phyloP scores from a whole-genome alignment of 2,888 invertebrate genomes.

The Pristionchus maxplancki region DNA sequence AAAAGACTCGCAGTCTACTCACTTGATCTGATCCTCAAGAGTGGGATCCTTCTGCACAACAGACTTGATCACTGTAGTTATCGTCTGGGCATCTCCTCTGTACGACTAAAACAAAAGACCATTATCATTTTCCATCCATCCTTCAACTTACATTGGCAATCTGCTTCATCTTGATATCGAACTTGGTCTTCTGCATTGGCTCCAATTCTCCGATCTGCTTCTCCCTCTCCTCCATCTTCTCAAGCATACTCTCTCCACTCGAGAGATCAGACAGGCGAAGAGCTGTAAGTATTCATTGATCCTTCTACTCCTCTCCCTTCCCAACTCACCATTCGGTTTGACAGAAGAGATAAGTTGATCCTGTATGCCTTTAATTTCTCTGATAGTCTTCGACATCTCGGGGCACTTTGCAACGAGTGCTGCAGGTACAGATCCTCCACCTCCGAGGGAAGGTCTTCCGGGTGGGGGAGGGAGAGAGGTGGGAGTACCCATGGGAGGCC shows the following conservation, averaged over 20 bases:
- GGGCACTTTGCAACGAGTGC: conserved; percentile 1
- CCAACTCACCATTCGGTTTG: conserved; percentile 28
- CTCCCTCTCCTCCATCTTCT: conserved; percentile 52
- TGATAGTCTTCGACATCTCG: conserved; percentile 29
- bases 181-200: neutral
- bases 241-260: conserved; percentile 30
- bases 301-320: neutral
- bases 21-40: conserved; percentile 39
- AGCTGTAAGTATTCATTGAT: neutral
- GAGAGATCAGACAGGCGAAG: conserved; percentile 44
- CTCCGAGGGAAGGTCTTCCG: conserved; percentile 19
- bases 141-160: neutral
- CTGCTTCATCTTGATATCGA: conserved; percentile 48
- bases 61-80: neutral
- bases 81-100: conserved; percentile 32
- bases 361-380: conserved; percentile 31
- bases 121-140: neutral
- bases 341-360: conserved; percentile 18
- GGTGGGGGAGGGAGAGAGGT: conserved; percentile 42
- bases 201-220: neutral
- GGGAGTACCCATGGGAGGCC: conserved; percentile 36
- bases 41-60: conserved; percentile 48
- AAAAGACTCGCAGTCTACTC: neutral
- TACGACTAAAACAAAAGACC: conserved; percentile 23
- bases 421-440: neutral